Evolutionary conservation across 2,888 invertebrate genomes (phyloP), one percentile per base, ranked within the genome.

Genomic region (Allacma fusca): DNA sequence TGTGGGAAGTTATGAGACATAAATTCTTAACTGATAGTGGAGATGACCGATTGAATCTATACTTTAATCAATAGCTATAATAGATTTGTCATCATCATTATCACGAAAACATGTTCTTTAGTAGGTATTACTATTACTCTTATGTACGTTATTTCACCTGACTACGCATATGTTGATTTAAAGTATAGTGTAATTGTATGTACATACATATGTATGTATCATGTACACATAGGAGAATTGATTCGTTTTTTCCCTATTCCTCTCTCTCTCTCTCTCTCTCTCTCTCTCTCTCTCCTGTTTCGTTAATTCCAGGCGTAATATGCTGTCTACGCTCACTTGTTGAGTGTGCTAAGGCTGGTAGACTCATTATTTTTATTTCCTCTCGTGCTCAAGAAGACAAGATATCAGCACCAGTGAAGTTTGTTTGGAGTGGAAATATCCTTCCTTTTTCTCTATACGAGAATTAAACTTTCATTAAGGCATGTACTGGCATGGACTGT

Each of bases 31-130:
- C 16, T 50, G 50, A 50, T 50, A 50, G n/a, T 50, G 50, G 50
- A 50, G 50, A 50, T n/a, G 50, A 50, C n/a, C 59, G 69, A 76
- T 76, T 59, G 70, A 76, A 76, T 76, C 76, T 13, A 50, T 34
- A 34, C 5, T 69, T 69, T 70, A 76, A 76, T 62, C 75, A 76
- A 59, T 75, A 24, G 24, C n/a, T 62, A 69, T 75, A 75, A 76
- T 76, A 43, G 76, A 59, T 76, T 76, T 76, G 76, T 76, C 76
- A 76, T 76, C 70, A 70, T 59, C 69, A 76, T 70, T 70, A 75
- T 76, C 76, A 76, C 76, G 76, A 70, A 69, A 40, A 59, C 57
- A 75, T 67, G 68, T 57, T 69, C 64, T 74, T 73, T 64, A 73
- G 62, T 73, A 24, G 59, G 40, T 73, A 23, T 73, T 62, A 34